Conservation (phyloP, 2,113 vertebrate species). For the Mobula hypostoma region DNA sequence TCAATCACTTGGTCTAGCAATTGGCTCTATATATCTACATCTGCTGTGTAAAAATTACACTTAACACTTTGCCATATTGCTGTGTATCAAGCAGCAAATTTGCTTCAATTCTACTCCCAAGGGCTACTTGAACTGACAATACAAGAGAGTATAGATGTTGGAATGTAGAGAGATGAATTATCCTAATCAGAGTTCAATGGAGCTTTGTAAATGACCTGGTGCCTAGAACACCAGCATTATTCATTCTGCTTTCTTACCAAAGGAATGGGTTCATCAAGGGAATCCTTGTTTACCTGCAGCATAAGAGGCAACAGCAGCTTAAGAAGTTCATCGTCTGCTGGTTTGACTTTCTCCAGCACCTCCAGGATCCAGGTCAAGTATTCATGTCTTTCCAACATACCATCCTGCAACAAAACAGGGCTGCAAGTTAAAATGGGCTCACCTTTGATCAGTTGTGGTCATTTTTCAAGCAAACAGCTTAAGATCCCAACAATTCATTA, state of each 20-base stretch:
- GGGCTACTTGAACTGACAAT: too few relatives aligned
- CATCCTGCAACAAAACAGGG: constrained; percentile 51
- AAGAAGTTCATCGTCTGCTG: constrained; percentile 60
- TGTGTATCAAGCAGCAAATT: background rate
- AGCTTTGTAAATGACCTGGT: background rate
- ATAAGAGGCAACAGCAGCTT: constrained; percentile 60
- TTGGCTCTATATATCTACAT: too few relatives aligned
- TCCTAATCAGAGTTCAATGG: background rate
- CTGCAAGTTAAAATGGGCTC: background rate
- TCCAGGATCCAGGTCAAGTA: constrained; percentile 67
- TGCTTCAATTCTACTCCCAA: too few relatives aligned
- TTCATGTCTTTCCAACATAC: constrained; percentile 61
- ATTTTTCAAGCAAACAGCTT: background rate
- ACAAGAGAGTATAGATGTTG: too few relatives aligned
- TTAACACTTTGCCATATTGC: too few relatives aligned
- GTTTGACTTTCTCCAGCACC: constrained; percentile 61
- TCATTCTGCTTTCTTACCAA: background rate
- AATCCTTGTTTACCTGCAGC: constrained; percentile 53
- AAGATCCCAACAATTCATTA: background rate
- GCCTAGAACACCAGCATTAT: background rate
- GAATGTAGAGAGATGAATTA: too few relatives aligned
- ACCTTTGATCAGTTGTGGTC: background rate
- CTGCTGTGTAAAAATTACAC: too few relatives aligned
- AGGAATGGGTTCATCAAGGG: background rate
- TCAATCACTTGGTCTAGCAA: too few relatives aligned